Evolutionary conservation across 2,797 vertebrate species (phyloP), one percentile per base, ranked within the genome.

Genomic region (Sphenopsis melanotis): DNA sequence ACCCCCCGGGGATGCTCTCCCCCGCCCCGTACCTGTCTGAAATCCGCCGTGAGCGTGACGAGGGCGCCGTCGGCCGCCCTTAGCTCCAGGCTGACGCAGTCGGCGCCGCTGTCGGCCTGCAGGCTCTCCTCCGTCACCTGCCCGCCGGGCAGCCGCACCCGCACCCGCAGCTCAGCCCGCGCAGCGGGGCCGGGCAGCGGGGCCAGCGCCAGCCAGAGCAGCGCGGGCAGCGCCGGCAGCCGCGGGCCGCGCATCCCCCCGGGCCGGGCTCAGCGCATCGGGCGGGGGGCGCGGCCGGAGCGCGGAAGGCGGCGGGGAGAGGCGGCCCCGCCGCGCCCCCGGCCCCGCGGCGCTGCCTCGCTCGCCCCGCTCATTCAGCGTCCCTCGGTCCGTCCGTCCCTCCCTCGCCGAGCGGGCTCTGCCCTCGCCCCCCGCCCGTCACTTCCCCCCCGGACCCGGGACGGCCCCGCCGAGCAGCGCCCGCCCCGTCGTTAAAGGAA

Each of bases 51-150:
- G 85, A 99, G 99, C 56, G 99, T 99, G 92, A 99, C 94, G 46
- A 99, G 98, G 7, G 99, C 98, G 17, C 99, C 99, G 64, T 99
- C 99, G 47, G 71, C 71, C 80, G 98, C 98, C 81, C 98, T 98
- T 92, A 99, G 99, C 97, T 99, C 99, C 22, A 99, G 96, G 29
- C 98, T 98, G 96, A 99, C 98, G 74, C 98, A 97, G 98, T 99
- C 99, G 57, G 95, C 97, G 39, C 98, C 98, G 65, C 98, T 98
- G 98, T 99, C 99, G 78, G 99, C 99, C 95, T 99, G 99, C 97
- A 99, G 93, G 69, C 98, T 98, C 98, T 99, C 99, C 94, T 99
- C 99, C 16, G 99, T 98, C 97, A 99, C 98, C 96, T 98, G 98
- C 92, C 99, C 99, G 97, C 99, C 99, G 14, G 98, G 95, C 92